A percentile compares a stretch with the other conserved stretches of the same genome.
phyloP scores from a whole-genome alignment of 2,797 vertebrate species.

The Semaprochilodus insignis region DNA sequence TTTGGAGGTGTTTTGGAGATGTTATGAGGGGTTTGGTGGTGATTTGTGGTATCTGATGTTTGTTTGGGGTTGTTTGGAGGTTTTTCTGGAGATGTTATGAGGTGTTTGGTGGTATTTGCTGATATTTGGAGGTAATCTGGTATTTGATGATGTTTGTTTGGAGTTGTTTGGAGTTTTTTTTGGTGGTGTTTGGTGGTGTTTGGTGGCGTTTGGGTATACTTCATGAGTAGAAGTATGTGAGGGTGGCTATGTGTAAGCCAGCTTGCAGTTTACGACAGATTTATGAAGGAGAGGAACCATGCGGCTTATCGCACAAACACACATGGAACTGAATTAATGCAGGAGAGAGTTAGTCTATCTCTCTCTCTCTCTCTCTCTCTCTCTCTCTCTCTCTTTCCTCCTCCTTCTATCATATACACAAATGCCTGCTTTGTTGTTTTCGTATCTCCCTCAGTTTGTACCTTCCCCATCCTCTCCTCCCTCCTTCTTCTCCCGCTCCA shows the following conservation, averaged over 20 bases:
- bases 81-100: no score
- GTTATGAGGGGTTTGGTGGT: no score
- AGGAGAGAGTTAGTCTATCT: slow-evolving; percentile 34
- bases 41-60: not conserved
- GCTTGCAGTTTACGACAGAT: slow-evolving; percentile 55
- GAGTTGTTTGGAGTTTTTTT: not conserved
- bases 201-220: not conserved
- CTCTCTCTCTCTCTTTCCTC: slow-evolving; percentile 13
- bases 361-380: slow-evolving; percentile 21
- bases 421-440: slow-evolving; percentile 18
- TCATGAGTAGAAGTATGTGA: no score
- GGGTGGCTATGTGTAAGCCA: no score
- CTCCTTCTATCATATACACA: slow-evolving; percentile 1
- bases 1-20: no score
- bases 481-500: slow-evolving; percentile 17
- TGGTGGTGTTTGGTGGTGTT: not conserved
- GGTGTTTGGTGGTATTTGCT: no score
- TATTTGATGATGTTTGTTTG: not conserved
- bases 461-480: slow-evolving; percentile 30
- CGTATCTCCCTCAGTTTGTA: slow-evolving; percentile 39
- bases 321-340: slow-evolving; percentile 60
- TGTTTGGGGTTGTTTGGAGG: no score
- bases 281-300: slow-evolving; percentile 62
- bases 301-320: slow-evolving; percentile 63
- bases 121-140: not conserved